phyloP scores from a whole-genome alignment of 2,113 vertebrate species.

The Neodon shergylaensis region DNA sequence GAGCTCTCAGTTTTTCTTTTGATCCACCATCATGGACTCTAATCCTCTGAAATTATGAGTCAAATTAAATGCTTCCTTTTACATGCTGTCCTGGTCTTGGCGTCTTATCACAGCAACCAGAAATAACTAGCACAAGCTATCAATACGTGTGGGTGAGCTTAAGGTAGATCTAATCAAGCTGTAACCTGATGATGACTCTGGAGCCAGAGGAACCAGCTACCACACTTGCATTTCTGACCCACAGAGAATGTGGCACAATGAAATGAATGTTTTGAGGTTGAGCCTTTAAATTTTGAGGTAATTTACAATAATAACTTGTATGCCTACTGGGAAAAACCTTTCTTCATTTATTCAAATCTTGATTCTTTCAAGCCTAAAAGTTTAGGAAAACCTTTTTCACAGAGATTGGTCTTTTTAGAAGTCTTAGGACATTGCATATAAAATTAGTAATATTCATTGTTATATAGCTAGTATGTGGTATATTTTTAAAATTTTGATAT shows the following conservation, averaged over 20 bases:
- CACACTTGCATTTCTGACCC: background rate
- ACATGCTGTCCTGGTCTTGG: background rate
- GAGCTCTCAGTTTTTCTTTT: background rate
- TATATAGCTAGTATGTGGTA: background rate
- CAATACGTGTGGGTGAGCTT: background rate
- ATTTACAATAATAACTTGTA: conserved; percentile 30
- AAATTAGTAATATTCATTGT: background rate
- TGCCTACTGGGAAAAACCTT: background rate
- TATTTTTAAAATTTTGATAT: background rate
- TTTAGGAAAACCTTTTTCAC: background rate
- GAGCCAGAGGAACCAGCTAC: background rate
- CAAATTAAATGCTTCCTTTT: background rate
- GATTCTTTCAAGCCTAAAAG: background rate
- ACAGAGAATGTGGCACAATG: background rate
- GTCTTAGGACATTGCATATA: background rate
- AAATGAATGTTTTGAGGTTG: background rate
- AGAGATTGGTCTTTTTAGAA: background rate
- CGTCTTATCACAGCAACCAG: background rate
- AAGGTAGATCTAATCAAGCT: background rate
- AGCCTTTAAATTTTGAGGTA: background rate
- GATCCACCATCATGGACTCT: background rate
- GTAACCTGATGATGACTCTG: background rate
- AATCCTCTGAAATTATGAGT: background rate
- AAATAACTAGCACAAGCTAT: background rate
- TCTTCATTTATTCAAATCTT: background rate